Evolutionary conservation across 1,140 invertebrate species (phyloP), one percentile per base, ranked within the genome.

Genomic region (Cydia splendana): DNA sequence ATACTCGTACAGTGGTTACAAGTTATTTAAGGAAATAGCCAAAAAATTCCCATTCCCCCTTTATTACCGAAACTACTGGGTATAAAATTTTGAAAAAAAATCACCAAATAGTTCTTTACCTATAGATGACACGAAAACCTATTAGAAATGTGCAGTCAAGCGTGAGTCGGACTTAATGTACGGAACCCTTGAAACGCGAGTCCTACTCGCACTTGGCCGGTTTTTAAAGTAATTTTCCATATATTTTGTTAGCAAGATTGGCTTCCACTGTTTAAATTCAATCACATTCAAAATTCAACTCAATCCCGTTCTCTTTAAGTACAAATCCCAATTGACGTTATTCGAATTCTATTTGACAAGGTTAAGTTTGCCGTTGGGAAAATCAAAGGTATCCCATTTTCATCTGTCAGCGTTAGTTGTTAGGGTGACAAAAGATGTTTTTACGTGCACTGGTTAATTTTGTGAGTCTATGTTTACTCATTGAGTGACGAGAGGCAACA

Each of bases 381-480:
- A 71, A 15, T 42, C 18, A 38, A 38, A 71, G 38, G 28, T 10
- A 18, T 18, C 9, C 34, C n/a, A 71, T 71, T 71, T 71, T 71
- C 38, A 18, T 71, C n/a, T 71, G 38, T 71, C 67, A 71, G 34
- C 67, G 34, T 13, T 4, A 4, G 34, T 2, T 7, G 28, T 71
- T 71, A 71, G n/a, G 28, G 67, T 45, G 67, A 38, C 18, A 71
- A 71, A 9, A 4, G 38, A 71, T 71, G 28, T 34, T 71, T 71
- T 42, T 71, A 71, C 45, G n/a, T 45, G 38, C n/a, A 42, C n/a
- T 20, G 30, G 3, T 42, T 71, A 71, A 71, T 71, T 42, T 71
- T 71, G 67, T 71, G 12, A 34, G 67, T 71, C 67, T 42, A 71
- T 71, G 67, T 71, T 71, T 71, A 38, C 67, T 24, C 67, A 45